Conservation (phyloP, 2,797 vertebrate species). For the Spizella passerina region DNA sequence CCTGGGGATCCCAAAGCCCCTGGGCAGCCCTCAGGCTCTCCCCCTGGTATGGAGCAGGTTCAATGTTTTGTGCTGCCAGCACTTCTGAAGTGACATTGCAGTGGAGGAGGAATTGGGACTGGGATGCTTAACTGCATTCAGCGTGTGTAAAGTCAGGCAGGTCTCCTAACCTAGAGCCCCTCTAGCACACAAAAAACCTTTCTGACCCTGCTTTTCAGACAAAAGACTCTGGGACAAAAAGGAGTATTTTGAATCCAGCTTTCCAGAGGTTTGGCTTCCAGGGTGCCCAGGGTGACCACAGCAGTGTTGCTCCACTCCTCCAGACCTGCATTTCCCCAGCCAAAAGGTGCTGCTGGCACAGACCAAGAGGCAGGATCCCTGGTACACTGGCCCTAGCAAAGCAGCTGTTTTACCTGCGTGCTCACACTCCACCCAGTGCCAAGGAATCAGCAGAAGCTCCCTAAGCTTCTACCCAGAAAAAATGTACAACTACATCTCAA, state of each 20-base stretch:
- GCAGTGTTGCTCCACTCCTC: neutral
- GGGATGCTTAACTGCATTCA: neutral
- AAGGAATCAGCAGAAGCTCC: neutral
- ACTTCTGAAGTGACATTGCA: neutral
- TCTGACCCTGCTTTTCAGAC: neutral
- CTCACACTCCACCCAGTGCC: neutral
- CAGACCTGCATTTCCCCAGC: neutral
- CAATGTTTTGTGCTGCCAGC: accelerated
- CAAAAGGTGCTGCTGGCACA: neutral
- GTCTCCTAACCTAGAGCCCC: neutral
- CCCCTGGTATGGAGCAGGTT: neutral
- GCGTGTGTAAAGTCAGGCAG: neutral
- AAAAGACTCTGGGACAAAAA: neutral
- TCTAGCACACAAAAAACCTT: neutral
- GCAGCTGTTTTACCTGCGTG: neutral
- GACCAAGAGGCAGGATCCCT: neutral
- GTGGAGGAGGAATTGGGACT: neutral
- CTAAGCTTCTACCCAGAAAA: neutral
- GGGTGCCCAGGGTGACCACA: neutral
- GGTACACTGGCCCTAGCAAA: accelerated
- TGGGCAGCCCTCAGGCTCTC: neutral
- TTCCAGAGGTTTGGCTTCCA: neutral
- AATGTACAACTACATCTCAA: accelerated
- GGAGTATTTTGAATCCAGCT: neutral
- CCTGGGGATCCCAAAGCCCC: neutral